phyloP scores from a whole-genome alignment of 2,113 vertebrate genomes.

The Alces alces region DNA sequence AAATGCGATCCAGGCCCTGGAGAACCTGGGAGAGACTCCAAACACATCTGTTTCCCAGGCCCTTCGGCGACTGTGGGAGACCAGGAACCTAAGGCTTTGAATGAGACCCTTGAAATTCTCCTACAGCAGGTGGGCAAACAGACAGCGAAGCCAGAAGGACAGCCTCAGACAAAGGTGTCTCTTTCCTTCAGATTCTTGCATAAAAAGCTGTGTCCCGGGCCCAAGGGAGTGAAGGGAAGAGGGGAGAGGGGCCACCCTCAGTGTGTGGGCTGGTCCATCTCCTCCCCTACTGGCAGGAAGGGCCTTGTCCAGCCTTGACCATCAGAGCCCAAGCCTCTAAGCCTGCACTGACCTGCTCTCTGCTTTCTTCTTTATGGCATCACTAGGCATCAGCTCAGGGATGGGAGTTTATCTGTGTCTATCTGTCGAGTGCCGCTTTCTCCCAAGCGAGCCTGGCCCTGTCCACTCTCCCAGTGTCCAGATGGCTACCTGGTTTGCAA shows the following conservation, averaged over 20 bases:
- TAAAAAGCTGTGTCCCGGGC: not conserved
- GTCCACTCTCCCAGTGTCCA: not conserved
- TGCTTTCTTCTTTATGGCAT: not conserved
- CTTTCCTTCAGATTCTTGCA: not conserved
- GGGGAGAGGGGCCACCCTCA: not conserved
- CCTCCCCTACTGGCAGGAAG: not conserved
- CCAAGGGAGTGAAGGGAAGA: not conserved
- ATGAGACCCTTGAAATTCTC: not conserved
- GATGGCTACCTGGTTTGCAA: not conserved
- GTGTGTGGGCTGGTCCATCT: not conserved
- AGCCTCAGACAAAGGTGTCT: not conserved
- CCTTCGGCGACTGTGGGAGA: not conserved
- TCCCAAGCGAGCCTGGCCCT: not conserved
- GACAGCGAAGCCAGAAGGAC: not conserved
- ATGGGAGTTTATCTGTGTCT: not conserved
- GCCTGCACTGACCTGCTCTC: too few relatives aligned
- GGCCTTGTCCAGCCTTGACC: not conserved
- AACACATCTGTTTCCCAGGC: not conserved
- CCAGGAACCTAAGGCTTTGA: not conserved
- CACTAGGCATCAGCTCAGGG: not conserved
- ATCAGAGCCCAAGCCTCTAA: not conserved
- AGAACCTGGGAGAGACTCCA: not conserved
- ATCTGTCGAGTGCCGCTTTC: not conserved
- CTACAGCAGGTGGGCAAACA: not conserved
- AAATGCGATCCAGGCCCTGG: not conserved